A percentile compares a stretch with the other conserved stretches of the same genome.
These are phyloP conservation scores for Gymnoscelis rufifasciata DNA, from an alignment of 2,888 invertebrate genomes.

Conservation along the genomic window DNA sequence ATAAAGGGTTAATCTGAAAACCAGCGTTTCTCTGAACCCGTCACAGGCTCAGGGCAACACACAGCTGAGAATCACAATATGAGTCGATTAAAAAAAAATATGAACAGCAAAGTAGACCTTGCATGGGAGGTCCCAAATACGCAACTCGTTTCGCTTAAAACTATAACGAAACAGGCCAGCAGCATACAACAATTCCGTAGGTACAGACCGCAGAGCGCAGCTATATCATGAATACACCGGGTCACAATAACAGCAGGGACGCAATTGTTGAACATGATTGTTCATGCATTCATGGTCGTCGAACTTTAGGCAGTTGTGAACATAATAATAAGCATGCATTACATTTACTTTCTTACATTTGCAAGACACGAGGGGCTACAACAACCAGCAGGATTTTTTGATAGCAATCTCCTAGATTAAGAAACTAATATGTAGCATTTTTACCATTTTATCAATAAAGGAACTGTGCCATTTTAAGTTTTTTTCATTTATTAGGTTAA, in stretches of 20 bases:
- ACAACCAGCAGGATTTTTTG: neutral
- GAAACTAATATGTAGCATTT: neutral
- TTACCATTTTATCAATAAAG: neutral
- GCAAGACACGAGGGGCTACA: conserved; percentile 8
- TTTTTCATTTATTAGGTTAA: neutral
- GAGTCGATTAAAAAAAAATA: neutral
- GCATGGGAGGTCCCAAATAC: neutral
- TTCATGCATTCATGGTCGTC: conserved; percentile 13
- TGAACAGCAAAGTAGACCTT: neutral
- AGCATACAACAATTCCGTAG: no score
- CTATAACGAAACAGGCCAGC: neutral
- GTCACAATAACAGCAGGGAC: conserved; percentile 2
- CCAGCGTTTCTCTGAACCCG: no score
- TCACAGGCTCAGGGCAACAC: no score
- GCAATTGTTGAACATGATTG: conserved; percentile 10
- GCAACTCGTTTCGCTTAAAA: neutral
- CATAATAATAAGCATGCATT: conserved; percentile 13
- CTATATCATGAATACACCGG: no score
- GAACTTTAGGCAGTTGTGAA: conserved; percentile 15
- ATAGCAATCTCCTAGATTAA: neutral
- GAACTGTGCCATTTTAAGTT: neutral
- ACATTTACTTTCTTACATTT: conserved; percentile 11
- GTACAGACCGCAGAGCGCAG: no score
- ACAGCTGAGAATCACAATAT: no score
- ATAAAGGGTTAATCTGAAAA: no score